Evolutionary conservation across 2,113 vertebrate species (phyloP), one percentile per base, ranked within the genome.

Genomic region (Edolisoma coerulescens): DNA sequence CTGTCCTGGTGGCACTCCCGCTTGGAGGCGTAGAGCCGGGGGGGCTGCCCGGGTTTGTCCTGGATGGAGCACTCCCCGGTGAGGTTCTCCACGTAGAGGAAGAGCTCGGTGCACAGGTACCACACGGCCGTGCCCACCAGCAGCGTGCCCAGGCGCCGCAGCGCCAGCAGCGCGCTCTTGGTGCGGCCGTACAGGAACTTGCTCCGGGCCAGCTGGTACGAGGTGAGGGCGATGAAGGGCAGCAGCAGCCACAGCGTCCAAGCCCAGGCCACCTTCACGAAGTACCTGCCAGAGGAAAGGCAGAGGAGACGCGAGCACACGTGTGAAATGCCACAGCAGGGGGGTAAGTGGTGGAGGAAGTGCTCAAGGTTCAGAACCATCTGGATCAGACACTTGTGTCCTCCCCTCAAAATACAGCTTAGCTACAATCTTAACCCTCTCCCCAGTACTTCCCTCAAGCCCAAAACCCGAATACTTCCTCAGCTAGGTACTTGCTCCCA

Each of bases 211-310:
- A 97, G 32, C 64, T 89, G 54, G 76, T 93, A 98, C 94, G 98
- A 98, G 96, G 98, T 99, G 64, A 99, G 95, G 22, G 97, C 42
- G 16, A 99, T 97, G 98, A 99, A 99, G n/a, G 99, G 99, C 24
- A 99, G 97, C 52, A 99, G 98, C 50, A 99, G 98, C 81, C 98
- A 96, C 93, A 99, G 91, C 0, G 99, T 99, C 99, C 99, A 99
- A 24, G 98, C 99, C 99, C 99, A 99, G 83, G 99, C 99, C 87
- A 99, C 2, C 97, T 99, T 99, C 85, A 99, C 99, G 73, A 99
- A 99, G 86, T 99, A 99, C 13, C 99, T 99, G 97, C 54, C 95
- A 74, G 78, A 90, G 49, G 76, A 93, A 96, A 97, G 61, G 1
- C n/a, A 88, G 52, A 54, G 93, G 65, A 77, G 80, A 93, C 68